Percentiles rank a stretch among this genome's conserved stretches.
These are phyloP conservation scores for Muschampia plurimacula DNA, from an alignment of 2,888 invertebrate genomes.

Conservation along the genomic window DNA sequence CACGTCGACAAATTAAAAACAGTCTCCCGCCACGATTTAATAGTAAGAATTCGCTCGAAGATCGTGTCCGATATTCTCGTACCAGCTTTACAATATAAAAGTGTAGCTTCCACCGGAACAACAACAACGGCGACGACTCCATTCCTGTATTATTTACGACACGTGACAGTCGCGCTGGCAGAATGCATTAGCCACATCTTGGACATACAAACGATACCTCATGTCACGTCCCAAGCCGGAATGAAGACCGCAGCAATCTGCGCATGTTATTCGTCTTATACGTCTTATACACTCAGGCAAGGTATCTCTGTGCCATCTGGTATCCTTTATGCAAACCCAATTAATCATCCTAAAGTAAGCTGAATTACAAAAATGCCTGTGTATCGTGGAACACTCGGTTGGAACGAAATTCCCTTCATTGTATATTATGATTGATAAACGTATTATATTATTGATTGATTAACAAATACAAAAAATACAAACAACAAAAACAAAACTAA, in stretches of 20 bases:
- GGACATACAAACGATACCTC: constrained; percentile 15
- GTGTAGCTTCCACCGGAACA: constrained; percentile 12
- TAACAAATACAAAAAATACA: too few relatives aligned
- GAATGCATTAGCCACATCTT: constrained; percentile 43
- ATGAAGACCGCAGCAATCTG: not conserved
- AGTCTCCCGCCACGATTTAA: not conserved
- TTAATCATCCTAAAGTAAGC: too few relatives aligned
- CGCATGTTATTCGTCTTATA: not conserved
- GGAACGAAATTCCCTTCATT: too few relatives aligned
- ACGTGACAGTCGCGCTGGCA: constrained; percentile 43
- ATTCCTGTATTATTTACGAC: constrained; percentile 37
- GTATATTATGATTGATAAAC: too few relatives aligned
- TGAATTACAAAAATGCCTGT: too few relatives aligned
- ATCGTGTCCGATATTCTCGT: not conserved
- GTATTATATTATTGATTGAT: too few relatives aligned
- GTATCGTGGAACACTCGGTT: too few relatives aligned
- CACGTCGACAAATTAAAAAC: not conserved
- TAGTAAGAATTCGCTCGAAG: not conserved
- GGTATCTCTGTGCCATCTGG: too few relatives aligned
- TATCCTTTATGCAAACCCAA: too few relatives aligned
- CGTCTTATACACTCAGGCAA: not conserved
- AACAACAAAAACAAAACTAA: too few relatives aligned
- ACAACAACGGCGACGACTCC: constrained; percentile 2
- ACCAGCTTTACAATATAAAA: not conserved
- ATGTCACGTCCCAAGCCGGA: not conserved